Percentiles rank a stretch among this genome's conserved stretches.
Evolutionary conservation across 2,888 invertebrate genomes (phyloP).

Genomic region (Zygogramma bicolorata): DNA sequence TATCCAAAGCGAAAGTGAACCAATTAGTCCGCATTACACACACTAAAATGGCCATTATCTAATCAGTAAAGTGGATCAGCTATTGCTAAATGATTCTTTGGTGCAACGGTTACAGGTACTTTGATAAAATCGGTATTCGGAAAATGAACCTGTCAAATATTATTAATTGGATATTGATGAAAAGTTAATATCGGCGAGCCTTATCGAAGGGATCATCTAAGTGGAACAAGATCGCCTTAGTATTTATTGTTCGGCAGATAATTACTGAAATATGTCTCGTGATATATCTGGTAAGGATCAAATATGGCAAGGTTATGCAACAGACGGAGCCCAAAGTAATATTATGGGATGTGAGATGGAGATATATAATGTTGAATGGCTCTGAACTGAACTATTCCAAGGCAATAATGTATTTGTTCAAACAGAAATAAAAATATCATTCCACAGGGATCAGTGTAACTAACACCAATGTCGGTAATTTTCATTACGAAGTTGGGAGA

Average conservation of each 20-base stretch:
- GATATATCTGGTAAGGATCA: background rate
- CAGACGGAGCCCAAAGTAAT: background rate
- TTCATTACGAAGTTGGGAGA: no score
- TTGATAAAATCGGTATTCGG: constrained; percentile 2
- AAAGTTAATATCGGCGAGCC: constrained; percentile 1
- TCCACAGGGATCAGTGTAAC: no score
- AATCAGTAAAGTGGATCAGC: constrained; percentile 17
- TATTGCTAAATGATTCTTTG: constrained; percentile 18
- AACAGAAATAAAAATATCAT: no score
- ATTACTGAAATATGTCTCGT: background rate
- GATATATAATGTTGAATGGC: no score
- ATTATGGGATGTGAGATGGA: no score
- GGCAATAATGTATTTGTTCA: no score
- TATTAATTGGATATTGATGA: constrained; percentile 26
- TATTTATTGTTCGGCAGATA: background rate
- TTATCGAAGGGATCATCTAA: constrained; percentile 24
- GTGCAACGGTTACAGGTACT: background rate
- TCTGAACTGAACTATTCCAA: no score
- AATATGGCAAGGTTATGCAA: background rate
- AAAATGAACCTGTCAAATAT: constrained; percentile 18
- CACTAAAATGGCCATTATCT: constrained; percentile 18
- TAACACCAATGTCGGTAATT: no score
- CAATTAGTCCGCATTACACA: constrained; percentile 18
- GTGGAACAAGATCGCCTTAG: constrained; percentile 13
- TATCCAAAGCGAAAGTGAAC: constrained; percentile 17